Conservation (phyloP, 2,797 vertebrate genomes). For the Eulemur rubriventer region DNA sequence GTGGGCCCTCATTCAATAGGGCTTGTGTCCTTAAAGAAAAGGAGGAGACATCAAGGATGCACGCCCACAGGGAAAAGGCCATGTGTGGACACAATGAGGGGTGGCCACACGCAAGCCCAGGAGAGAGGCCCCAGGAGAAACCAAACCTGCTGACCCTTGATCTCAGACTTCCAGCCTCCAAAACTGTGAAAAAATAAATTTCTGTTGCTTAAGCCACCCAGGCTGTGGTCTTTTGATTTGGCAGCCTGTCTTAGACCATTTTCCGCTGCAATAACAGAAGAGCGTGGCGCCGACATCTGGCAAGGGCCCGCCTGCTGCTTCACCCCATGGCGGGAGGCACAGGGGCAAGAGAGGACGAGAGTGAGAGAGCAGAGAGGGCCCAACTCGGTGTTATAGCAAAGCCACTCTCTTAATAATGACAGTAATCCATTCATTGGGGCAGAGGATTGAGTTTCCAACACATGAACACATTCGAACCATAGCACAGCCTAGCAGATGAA, state of each 20-base stretch:
- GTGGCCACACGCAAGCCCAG: too few relatives aligned
- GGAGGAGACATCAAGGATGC: not conserved
- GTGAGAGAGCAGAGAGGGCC: too few relatives aligned
- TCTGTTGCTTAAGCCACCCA: not conserved
- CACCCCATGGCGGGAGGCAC: not conserved
- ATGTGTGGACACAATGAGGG: rapidly evolving
- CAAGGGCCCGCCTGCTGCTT: not conserved
- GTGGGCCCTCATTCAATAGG: not conserved
- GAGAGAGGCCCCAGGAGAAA: not conserved
- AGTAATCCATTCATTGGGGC: not conserved
- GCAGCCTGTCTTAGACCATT: not conserved
- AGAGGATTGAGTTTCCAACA: not conserved
- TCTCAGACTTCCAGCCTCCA: not conserved
- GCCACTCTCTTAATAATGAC: not conserved
- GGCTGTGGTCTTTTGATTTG: not conserved
- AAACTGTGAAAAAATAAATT: not conserved
- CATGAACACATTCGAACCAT: not conserved
- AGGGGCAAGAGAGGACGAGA: not conserved
- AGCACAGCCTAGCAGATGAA: not conserved
- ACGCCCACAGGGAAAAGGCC: rapidly evolving
- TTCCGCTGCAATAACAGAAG: not conserved
- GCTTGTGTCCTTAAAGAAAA: not conserved
- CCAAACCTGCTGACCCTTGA: not conserved
- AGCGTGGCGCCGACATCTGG: not conserved
- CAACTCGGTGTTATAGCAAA: not conserved